These are phyloP conservation scores for Phrynosoma platyrhinos DNA, from an alignment of 2,113 vertebrate species.

Conservation along the genomic window DNA sequence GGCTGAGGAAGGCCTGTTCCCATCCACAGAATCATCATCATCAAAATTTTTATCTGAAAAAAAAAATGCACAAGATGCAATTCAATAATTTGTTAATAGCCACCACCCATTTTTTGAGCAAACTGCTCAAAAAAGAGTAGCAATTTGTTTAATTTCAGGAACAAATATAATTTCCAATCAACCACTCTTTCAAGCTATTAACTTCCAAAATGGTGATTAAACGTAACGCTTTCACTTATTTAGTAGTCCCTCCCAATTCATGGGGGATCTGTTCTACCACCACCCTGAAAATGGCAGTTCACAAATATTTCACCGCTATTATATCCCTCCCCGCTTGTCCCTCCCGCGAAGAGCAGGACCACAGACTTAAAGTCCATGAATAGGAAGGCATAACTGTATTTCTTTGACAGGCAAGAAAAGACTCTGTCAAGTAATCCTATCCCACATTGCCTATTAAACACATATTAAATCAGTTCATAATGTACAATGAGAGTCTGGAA, in stretches of 20 bases:
- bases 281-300: too few relatives aligned
- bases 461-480: background rate
- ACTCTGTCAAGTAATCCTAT: background rate
- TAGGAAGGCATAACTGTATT: background rate
- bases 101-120: rapidly evolving
- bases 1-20: constrained; percentile 95
- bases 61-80: constrained; percentile 35
- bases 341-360: too few relatives aligned
- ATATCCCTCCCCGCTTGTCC: too few relatives aligned
- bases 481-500: background rate
- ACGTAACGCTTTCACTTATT: background rate
- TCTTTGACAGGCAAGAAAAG: background rate
- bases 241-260: too few relatives aligned
- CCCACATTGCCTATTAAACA: too few relatives aligned
- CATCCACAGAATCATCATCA: constrained; percentile 98
- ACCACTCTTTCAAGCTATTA: background rate
- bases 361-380: too few relatives aligned
- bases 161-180: background rate
- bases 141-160: background rate
- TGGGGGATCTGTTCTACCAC: too few relatives aligned
- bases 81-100: background rate
- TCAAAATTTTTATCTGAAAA: constrained; percentile 96
- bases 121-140: background rate
- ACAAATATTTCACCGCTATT: too few relatives aligned
- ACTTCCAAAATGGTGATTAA: background rate